A percentile compares a stretch with the other conserved stretches of the same genome.
Conservation (phyloP, 2,113 vertebrate genomes). For the Lepidothrix coronata region DNA sequence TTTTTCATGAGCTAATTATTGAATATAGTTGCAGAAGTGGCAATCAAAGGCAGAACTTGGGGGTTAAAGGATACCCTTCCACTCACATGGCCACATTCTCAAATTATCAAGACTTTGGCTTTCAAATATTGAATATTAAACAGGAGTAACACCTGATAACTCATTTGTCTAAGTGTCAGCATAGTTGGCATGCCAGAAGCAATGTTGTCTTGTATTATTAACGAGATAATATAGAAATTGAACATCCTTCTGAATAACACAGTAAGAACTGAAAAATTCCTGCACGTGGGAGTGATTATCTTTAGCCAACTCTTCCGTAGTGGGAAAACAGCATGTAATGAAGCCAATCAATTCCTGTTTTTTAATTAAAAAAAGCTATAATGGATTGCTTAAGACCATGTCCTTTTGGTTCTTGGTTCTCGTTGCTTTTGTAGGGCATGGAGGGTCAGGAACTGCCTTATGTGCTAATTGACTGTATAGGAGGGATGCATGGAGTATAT, state of each 20-base stretch:
- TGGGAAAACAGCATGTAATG: not conserved
- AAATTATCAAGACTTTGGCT: not conserved
- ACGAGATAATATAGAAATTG: not conserved
- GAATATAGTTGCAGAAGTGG: not conserved
- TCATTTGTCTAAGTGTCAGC: not conserved
- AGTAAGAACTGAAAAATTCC: not conserved
- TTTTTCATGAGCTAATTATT: not conserved
- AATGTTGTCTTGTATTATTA: not conserved
- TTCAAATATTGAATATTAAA: not conserved
- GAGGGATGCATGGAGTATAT: slow-evolving; percentile 48
- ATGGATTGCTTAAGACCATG: not conserved
- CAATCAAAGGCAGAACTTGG: not conserved
- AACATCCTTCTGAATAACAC: not conserved
- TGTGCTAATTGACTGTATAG: slow-evolving; percentile 62
- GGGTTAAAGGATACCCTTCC: not conserved
- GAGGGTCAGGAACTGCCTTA: slow-evolving; percentile 63
- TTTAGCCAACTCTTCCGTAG: not conserved
- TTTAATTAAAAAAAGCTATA: not conserved
- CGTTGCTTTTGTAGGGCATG: slow-evolving; percentile 41
- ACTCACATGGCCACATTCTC: not conserved
- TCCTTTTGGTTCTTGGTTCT: not conserved
- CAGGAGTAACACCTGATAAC: not conserved
- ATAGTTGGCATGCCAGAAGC: not conserved
- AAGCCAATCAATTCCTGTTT: not conserved
- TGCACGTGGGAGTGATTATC: not conserved